phyloP scores from a whole-genome alignment of 2,797 vertebrate genomes.

The Alexandromys oeconomus region DNA sequence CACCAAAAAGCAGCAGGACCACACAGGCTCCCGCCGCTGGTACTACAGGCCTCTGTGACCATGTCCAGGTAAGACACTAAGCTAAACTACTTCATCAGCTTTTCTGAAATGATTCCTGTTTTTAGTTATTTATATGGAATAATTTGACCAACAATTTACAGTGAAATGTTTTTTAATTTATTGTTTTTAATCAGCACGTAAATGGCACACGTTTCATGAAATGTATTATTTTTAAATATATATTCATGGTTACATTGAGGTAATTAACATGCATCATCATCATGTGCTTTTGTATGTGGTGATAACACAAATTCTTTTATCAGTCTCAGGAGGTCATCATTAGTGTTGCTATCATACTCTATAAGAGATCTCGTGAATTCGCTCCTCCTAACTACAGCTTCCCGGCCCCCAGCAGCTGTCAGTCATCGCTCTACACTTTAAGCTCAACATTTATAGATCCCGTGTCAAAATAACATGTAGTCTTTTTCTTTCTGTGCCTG shows the following conservation, averaged over 20 bases:
- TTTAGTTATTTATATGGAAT: conserved; percentile 26
- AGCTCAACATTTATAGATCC: background rate
- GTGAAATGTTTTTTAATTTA: background rate
- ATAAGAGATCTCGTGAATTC: background rate
- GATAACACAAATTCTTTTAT: background rate
- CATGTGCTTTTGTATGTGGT: background rate
- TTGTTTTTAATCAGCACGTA: background rate
- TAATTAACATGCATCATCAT: background rate
- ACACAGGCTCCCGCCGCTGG: background rate
- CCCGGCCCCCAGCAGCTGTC: background rate
- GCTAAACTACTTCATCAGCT: background rate
- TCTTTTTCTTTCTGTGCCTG: too few relatives aligned
- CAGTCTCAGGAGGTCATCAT: background rate
- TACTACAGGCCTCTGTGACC: background rate
- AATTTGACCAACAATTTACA: background rate
- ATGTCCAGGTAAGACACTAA: background rate
- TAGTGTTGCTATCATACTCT: too few relatives aligned
- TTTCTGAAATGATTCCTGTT: background rate
- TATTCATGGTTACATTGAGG: background rate
- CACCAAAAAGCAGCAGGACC: background rate
- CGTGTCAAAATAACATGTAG: background rate
- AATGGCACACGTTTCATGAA: background rate
- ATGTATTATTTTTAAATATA: background rate
- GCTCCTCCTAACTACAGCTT: background rate
- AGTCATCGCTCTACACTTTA: background rate